A percentile compares a stretch with the other conserved stretches of the same genome.
Conservation (phyloP, 64 coral and sea anemone species). For the Pocillopora damicornis region DNA sequence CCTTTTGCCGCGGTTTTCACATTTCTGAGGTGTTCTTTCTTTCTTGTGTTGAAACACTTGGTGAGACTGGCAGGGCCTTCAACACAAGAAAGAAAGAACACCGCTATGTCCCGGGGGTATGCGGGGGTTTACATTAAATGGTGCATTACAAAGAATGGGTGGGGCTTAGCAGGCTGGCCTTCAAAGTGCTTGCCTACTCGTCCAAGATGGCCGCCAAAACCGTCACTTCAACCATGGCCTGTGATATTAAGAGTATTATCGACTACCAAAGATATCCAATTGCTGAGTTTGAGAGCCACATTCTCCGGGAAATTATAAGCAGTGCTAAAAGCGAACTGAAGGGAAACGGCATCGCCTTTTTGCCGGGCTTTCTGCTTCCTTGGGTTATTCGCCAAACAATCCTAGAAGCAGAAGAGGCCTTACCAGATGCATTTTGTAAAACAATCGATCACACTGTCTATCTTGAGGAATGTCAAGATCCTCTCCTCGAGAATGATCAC, state of each 20-base stretch:
- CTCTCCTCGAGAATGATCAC: background rate
- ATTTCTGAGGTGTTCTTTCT: too few relatives aligned
- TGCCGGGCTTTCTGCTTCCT: conserved; percentile 31
- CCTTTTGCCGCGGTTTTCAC: too few relatives aligned
- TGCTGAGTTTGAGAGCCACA: background rate
- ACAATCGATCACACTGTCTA: conserved; percentile 43
- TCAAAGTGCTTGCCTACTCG: too few relatives aligned
- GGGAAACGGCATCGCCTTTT: conserved; percentile 17
- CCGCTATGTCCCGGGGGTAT: too few relatives aligned
- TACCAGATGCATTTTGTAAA: background rate
- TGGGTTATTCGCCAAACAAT: conserved; percentile 4
- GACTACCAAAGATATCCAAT: background rate
- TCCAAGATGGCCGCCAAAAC: too few relatives aligned
- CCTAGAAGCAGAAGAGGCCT: background rate
- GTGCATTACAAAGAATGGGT: too few relatives aligned
- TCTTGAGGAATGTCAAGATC: conserved; percentile 16
- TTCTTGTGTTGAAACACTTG: too few relatives aligned
- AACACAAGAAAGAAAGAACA: too few relatives aligned
- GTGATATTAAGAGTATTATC: background rate
- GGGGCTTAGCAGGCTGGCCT: too few relatives aligned
- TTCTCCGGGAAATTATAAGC: background rate
- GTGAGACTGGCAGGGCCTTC: too few relatives aligned
- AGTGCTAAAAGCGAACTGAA: conserved; percentile 2
- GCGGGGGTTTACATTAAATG: too few relatives aligned
- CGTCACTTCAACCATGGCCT: background rate